Evolutionary conservation across 1,140 invertebrate species (phyloP), one percentile per base, ranked within the genome.

Genomic region (Varroa destructor): DNA sequence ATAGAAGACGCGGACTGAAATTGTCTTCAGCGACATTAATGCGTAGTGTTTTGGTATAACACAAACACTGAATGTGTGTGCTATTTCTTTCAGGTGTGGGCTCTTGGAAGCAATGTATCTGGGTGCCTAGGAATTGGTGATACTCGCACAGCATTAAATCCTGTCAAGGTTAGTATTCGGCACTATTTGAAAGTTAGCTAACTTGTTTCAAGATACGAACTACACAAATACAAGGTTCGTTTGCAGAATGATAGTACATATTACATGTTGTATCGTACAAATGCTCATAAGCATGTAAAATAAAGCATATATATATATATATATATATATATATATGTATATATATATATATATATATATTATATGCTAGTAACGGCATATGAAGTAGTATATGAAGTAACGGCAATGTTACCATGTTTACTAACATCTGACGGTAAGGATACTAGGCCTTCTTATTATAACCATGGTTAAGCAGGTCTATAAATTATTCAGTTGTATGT

Each of bases 221-320:
- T n/a, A n/a, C n/a, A n/a, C n/a, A n/a, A n/a, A n/a, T n/a, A n/a
- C n/a, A n/a, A n/a, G n/a, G 46, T 3, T 51, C 46, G 46, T 3
- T 8, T 51, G 46, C 46, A 4, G 8, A 70, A 70, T 37, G 6
- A 70, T 37, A n/a, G 43, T 12, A 6, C 12, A 40, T 6, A 5
- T 1, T 61, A 6, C 42, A 6, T 37, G 40, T 8, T 10, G 25
- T 67, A 71, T 5, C n/a, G 61, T 14, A 61, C 43, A 56, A 42
- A 43, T 74, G 37, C 25, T 64, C 42, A 43, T 46, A 43, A 36
- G 36, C 73, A 71, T 37, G 14, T 72, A 79, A 79, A 71, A 58
- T 78, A 43, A 78, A 78, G 46, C 70, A 79, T 56, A 78, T 78
- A n/a, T n/a, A n/a, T n/a, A n/a, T n/a, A n/a, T n/a, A n/a, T n/a